phyloP scores from a whole-genome alignment of 2,888 invertebrate genomes.

The Biston betularia region DNA sequence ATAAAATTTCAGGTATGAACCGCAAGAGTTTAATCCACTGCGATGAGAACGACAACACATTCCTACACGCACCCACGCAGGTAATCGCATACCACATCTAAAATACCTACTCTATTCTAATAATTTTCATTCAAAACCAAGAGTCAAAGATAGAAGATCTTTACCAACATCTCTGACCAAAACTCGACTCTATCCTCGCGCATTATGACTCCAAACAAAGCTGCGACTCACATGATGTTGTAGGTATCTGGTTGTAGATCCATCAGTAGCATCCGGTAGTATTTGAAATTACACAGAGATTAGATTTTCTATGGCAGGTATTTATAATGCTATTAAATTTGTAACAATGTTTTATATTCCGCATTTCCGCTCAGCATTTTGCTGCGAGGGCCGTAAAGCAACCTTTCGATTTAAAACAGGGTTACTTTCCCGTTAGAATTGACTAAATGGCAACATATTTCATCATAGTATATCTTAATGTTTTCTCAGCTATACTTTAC shows the following conservation, averaged over 20 bases:
- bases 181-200: slow-evolving; percentile 1
- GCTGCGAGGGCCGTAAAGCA: no score
- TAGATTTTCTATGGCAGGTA: slow-evolving; percentile 15
- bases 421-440: neutral
- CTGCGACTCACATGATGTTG: neutral
- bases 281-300: slow-evolving; percentile 26
- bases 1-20: slow-evolving; percentile 55
- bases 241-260: slow-evolving; percentile 1
- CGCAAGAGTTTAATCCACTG: slow-evolving; percentile 65
- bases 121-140: slow-evolving; percentile 36
- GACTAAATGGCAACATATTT: no score
- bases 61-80: slow-evolving; percentile 77
- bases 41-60: slow-evolving; percentile 75
- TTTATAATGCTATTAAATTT: slow-evolving; percentile 8
- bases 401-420: neutral
- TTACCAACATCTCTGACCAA: neutral
- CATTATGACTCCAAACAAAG: neutral
- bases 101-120: slow-evolving; percentile 38
- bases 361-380: neutral
- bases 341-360: neutral
- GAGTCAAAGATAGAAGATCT: neutral
- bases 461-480: no score
- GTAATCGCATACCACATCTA: slow-evolving; percentile 51
- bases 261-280: slow-evolving; percentile 21
- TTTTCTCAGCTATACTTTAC: no score